Evolutionary conservation across 2,888 invertebrate species (phyloP).

Genomic region (Crocallis elinguaria): DNA sequence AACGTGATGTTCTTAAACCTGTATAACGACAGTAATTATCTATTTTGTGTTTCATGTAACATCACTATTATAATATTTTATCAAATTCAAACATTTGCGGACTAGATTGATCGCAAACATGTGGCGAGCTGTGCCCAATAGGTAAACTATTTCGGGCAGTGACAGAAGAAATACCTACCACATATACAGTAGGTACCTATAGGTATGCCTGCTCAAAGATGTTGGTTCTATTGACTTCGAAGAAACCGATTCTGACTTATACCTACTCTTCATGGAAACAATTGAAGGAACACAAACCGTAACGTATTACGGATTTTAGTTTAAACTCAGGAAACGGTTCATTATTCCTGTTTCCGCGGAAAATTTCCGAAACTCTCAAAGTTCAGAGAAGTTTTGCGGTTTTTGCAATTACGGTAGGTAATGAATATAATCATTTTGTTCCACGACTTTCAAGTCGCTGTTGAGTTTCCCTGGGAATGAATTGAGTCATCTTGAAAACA

Average conservation of each 20-base stretch:
- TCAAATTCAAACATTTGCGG: constrained; percentile 27
- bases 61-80: constrained; percentile 21
- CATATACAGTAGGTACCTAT: background rate
- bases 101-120: constrained; percentile 31
- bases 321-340: constrained; percentile 21
- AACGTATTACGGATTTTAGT: constrained; percentile 2
- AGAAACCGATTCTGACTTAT: constrained; percentile 25
- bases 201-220: background rate
- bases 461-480: background rate
- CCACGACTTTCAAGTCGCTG: background rate
- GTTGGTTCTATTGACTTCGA: constrained; percentile 22
- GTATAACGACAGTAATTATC: no score
- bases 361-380: constrained; percentile 3
- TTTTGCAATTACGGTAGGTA: constrained; percentile 1
- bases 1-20: no score
- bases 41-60: no score
- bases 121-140: constrained; percentile 24
- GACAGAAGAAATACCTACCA: constrained; percentile 16
- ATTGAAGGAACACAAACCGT: constrained; percentile 8
- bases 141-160: constrained; percentile 34
- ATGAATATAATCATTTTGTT: constrained; percentile 9
- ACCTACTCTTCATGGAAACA: constrained; percentile 16
- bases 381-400: constrained; percentile 6
- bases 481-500: constrained; percentile 5
- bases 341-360: constrained; percentile 13